Base-by-base conservation (phyloP, 2,113 vertebrate genomes). In the Seriola aureovittata region DNA sequence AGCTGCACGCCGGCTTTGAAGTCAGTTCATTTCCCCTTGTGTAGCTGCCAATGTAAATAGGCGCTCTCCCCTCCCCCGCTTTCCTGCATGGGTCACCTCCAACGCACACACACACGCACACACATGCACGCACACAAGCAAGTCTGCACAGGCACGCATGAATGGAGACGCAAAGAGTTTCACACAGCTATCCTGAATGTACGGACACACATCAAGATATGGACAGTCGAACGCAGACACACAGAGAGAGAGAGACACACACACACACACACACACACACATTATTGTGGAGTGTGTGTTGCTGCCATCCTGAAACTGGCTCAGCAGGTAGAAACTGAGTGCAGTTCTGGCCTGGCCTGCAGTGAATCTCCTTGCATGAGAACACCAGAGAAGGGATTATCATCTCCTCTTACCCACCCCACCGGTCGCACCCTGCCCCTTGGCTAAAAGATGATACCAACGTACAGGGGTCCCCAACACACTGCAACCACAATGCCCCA, bases 31-130 rank as follows among this genome's bases (percentile, higher is more conserved):
- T 96, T 94, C 94, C 93, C 91, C 94, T 94, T 93, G 91, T 91
- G 88, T 72, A 86, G 86, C 92, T 95, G 96, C 95, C 96, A 97
- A 94, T 79, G 89, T 95, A 96, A 97, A 97, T 86, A 94, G 75
- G 58, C 85, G 38, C 89, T 87, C 82, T 74, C 71, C 81, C 88
- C 81, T 59, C 88, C 84, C 89, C 74, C 73, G 82, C 84, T 82
- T 91, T 90, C 84, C 93, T 89, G 84, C 88, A 90, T 76, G 88
- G 94, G 94, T 95, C 93, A 93, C 92, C 90, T 93, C 92, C 78
- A 92, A 81, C 63, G 17, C 75, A 66, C 87, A 67, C 74, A 67
- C 72, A 64, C 66, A 46, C 55, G 73, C n/a, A 62, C 50, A 85
- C 71, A 42, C 71, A 75, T 65, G 40, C 55, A 75, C n/a, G 57